Evolutionary conservation across 2,888 invertebrate genomes (phyloP), one percentile per base, ranked within the genome.

Genomic region (Apamea crenata): DNA sequence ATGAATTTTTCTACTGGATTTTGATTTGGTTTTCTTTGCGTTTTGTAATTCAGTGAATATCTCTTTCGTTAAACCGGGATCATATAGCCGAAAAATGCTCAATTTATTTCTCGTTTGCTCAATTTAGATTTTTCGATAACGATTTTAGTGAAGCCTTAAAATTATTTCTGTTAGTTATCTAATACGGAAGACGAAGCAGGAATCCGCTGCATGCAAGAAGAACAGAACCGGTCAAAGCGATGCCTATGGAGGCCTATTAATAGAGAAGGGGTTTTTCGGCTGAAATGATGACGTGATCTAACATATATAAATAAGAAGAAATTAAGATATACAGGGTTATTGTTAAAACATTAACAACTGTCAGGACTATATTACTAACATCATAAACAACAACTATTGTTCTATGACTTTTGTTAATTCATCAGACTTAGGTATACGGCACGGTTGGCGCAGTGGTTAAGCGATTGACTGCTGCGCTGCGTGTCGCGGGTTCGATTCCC

Each of bases 1-100:
- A 36, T 67, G 63, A 66, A 21, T 69, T 70, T 70, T 81, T 70
- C 47, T 47, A 29, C 50, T 63, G 7, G 32, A 56, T n/a, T 74
- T n/a, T 56, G 1, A n/a, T 63, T 70, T 14, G 25, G 40, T 16
- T 82, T 65, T 66, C 36, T 75, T 68, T 56, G 56, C 21, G 7
- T 65, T 78, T 70, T 71, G 3, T 61, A 32, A 59, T 29, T 47
- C 6, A 53, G n/a, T 14, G 71, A 36, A 36, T 36, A 18, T 44
- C 2, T 59, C 0, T 29, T 25, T 16, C 21, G 7, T 18, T 44
- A 16, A 12, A 12, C 0, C 18, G n/a, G 6, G 36, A 59, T 18
- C 5, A 25, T 32, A 36, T 14, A 47, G 12, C 5, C 25, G 14
- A 61, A 29, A 29, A 69, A 29, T 68, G 25, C 14, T 18, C 59